phyloP scores from a whole-genome alignment of 1,140 invertebrate species.

The Listronotus oregonensis region DNA sequence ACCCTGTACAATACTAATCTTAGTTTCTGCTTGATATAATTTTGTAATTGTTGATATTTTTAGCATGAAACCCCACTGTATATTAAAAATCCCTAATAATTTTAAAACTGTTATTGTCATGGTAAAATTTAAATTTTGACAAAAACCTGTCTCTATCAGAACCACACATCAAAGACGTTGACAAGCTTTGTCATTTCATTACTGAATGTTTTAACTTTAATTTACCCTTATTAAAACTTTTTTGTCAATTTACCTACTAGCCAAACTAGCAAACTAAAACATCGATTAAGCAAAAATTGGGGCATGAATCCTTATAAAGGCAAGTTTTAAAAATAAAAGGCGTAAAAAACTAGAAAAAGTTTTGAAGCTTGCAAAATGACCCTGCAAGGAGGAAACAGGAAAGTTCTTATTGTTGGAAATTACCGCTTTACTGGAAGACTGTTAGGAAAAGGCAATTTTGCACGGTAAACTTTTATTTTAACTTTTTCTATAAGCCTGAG shows the following conservation, averaged over 20 bases:
- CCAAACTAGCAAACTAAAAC: background rate
- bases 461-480: constrained; percentile 44
- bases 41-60: too few species aligned
- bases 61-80: too few species aligned
- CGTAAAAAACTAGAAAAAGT: background rate
- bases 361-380: constrained; percentile 37
- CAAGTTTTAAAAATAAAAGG: constrained; percentile 16
- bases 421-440: constrained; percentile 63
- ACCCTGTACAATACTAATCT: too few species aligned
- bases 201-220: background rate
- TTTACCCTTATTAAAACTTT: background rate
- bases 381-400: constrained; percentile 37
- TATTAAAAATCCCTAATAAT: too few species aligned
- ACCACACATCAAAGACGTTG: background rate
- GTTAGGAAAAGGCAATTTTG: constrained; percentile 66
- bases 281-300: constrained; percentile 9
- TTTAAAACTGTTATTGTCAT: too few species aligned
- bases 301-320: constrained; percentile 14
- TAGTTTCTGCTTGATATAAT: too few species aligned
- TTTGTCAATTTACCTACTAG: background rate
- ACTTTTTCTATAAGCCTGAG: too few species aligned
- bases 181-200: background rate
- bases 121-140: background rate
- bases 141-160: background rate
- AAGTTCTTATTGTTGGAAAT: constrained; percentile 58